Base-by-base conservation (phyloP, 2,113 vertebrate species). In the Rhynchomys soricoides region DNA sequence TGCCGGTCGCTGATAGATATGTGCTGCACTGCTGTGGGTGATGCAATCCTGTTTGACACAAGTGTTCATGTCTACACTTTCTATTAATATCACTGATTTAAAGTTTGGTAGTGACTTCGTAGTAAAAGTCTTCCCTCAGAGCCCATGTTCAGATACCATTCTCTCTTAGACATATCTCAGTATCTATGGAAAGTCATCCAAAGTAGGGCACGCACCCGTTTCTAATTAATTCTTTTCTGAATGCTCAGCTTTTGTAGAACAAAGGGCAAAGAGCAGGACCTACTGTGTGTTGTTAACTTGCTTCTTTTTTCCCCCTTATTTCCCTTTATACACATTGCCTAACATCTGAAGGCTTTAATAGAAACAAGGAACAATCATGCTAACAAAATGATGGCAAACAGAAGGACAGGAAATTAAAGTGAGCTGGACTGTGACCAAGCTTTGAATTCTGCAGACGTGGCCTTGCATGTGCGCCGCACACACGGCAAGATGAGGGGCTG, bases 21-120 rank as follows among this genome's bases (percentile, higher is more conserved):
- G 16, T 68, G 64, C 89, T 75, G 93, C 81, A 79, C 34, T 94
- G 45, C 43, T 62, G 40, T 73, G 43, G 57, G 17, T 10, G 4
- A 29, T 86, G n/a, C 64, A 85, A 62, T 87, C 96, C 64, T 10
- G 77, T 83, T 75, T 77, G 45, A 43, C 81, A 74, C 55, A 87
- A 31, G 26, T 74, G 78, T 95, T 90, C 96, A 82, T 96, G 95
- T 86, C 74, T 71, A 37, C 74, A 59, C n/a, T 73, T 96, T 90
- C 71, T 92, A 15, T 73, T 82, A 82, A 78, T 89, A 79, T 89
- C 85, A 89, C 16, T 96, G 86, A 55, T 96, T 96, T 68, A 59
- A 90, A 91, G 15, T 94, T 87, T 89, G 70, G 43, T 75, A 71
- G 68, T 93, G 40, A 89, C 83, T 96, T 89, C 7, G 13, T 74